Percentiles rank a stretch among this genome's conserved stretches.
These are phyloP conservation scores for Centroberyx gerrardi DNA, from an alignment of 2,797 vertebrate genomes.

Conservation along the genomic window DNA sequence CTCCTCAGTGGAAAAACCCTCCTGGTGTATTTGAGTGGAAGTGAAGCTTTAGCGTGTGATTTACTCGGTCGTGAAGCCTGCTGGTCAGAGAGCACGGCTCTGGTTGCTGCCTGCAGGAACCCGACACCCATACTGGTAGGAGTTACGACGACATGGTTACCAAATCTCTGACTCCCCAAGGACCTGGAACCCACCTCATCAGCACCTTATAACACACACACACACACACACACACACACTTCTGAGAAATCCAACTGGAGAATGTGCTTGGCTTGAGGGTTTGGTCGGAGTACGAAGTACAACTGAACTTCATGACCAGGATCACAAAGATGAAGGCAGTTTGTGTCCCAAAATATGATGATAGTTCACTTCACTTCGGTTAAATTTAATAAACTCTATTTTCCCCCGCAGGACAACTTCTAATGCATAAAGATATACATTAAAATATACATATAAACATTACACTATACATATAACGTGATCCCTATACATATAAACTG, in stretches of 20 bases:
- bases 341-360: slow-evolving; percentile 6
- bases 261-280: slow-evolving; percentile 44
- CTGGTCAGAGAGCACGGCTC: slow-evolving; percentile 38
- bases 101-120: slow-evolving; percentile 54
- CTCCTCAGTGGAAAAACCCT: too few relatives aligned
- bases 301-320: slow-evolving; percentile 13
- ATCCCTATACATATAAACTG: too few relatives aligned
- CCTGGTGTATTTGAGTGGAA: slow-evolving; percentile 10
- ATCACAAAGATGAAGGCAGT: slow-evolving; percentile 28
- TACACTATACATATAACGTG: too few relatives aligned
- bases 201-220: slow-evolving; percentile 28
- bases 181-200: slow-evolving; percentile 51
- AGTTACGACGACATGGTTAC: slow-evolving; percentile 54
- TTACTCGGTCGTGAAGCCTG: slow-evolving; percentile 57
- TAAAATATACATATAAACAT: too few relatives aligned
- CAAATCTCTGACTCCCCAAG: slow-evolving; percentile 45
- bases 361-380: too few relatives aligned
- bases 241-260: slow-evolving; percentile 44
- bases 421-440: too few relatives aligned
- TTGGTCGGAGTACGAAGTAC: neutral
- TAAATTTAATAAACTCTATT: too few relatives aligned
- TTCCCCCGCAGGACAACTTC: too few relatives aligned
- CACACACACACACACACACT: slow-evolving; percentile 8
- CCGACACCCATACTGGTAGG: slow-evolving; percentile 56
- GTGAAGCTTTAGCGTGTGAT: slow-evolving; percentile 47